Conservation (phyloP, 2,113 vertebrate species). For the Poeciliopsis prolifica region DNA sequence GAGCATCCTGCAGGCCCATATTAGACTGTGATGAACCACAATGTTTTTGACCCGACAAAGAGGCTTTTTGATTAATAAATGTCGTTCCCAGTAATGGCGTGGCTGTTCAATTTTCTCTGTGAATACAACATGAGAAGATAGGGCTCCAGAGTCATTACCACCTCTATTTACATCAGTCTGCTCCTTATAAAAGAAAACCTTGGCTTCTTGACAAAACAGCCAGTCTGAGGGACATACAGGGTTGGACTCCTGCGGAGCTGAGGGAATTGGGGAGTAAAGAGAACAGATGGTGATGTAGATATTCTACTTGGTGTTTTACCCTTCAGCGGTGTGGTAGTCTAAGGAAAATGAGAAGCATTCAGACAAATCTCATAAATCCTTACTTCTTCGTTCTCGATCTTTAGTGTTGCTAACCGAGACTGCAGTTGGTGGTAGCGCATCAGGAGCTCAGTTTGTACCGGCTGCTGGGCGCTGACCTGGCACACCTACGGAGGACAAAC, state of each 20-base stretch:
- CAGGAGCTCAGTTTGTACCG: slow-evolving; percentile 93
- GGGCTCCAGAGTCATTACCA: slow-evolving; percentile 29
- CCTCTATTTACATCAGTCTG: slow-evolving; percentile 39
- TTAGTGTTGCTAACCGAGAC: slow-evolving; percentile 93
- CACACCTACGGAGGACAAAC: slow-evolving; percentile 84
- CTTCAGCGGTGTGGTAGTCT: slow-evolving; percentile 27
- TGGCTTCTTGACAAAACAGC: slow-evolving; percentile 31
- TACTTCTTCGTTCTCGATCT: slow-evolving; percentile 99
- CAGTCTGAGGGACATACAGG: slow-evolving; percentile 45
- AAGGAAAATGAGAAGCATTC: slow-evolving; percentile 29
- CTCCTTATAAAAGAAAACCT: slow-evolving; percentile 30
- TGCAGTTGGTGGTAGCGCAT: slow-evolving; percentile 98
- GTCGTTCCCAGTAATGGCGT: slow-evolving; percentile 45
- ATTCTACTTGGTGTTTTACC: slow-evolving; percentile 34
- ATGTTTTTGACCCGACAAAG: slow-evolving; percentile 21
- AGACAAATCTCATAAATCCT: slow-evolving; percentile 56
- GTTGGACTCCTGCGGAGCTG: slow-evolving; percentile 28
- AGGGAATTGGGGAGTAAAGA: slow-evolving; percentile 56
- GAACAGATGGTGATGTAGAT: slow-evolving; percentile 69
- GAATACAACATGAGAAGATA: slow-evolving; percentile 25
- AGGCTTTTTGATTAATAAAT: slow-evolving; percentile 55
- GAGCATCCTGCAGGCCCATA: slow-evolving; percentile 11
- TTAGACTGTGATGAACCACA: slow-evolving; percentile 39
- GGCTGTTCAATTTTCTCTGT: slow-evolving; percentile 50
- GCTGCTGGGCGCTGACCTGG: slow-evolving; percentile 97